Base-by-base conservation (phyloP, 2,113 vertebrate species). In the Alethe diademata region DNA sequence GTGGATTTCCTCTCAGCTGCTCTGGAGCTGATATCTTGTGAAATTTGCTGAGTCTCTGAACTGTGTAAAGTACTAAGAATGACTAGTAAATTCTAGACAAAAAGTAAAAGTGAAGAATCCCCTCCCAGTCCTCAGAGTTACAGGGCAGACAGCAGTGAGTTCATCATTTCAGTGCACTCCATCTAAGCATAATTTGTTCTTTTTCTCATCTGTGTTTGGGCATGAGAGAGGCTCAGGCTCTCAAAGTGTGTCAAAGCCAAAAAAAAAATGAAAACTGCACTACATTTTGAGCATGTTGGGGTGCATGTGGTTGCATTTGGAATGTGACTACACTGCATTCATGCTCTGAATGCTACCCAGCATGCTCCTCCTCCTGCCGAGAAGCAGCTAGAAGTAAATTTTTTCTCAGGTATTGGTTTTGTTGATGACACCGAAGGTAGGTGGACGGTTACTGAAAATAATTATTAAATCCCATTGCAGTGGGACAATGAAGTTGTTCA, bases 21-120 rank as follows among this genome's bases (percentile, higher is more conserved):
- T 80, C 73, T 86, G 51, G 67, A 88, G 33, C 25, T 17, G 9
- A 79, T 92, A 79, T 87, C 47, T 85, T 71, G n/a, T 58, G 79
- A 75, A 94, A 91, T 86, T 78, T 92, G 83, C 76, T 96, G 76
- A 96, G 72, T 86, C 76, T 86, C 51, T 83, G 60, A 86, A 86
- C 47, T 87, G n/a, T 28, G 80, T 65, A 43, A 96, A 93, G 89
- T 71, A 67, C 58, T 88, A 78, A 95, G 70, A 74, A 64, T 67
- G 50, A 78, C 75, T 74, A 38, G 47, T 45, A 54, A 53, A 38
- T 70, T 60, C 47, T 45, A n/a, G 65, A 53, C 9, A 38, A 86
- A 61, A 78, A 24, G 26, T 36, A 22, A 47, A 84, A 58, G 51
- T 74, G 58, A 64, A n/a, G 20, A 38, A 58, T 38, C 4, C 1